Evolutionary conservation across 2,888 invertebrate species (phyloP), one percentile per base, ranked within the genome.

Genomic region (Euclidia mi): DNA sequence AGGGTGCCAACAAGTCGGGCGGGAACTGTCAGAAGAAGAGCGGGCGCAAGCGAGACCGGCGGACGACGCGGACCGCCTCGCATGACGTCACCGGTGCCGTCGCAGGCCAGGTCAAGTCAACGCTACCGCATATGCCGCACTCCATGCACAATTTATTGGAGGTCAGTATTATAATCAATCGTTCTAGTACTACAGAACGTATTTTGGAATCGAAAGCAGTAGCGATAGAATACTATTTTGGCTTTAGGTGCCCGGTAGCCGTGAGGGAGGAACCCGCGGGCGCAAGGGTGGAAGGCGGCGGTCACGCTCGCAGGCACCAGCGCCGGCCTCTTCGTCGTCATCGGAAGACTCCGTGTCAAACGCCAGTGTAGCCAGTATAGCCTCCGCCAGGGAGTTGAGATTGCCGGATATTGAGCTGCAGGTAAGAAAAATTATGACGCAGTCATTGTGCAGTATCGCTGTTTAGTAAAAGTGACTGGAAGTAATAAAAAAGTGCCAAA

Each of bases 101-200:
- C 0, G 14, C 49, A 1, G 49, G 44, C 0, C 56, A 49, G 11
- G 49, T 50, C 34, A 96, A 95, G 77, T 95, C 95, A 0, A 95
- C 95, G 1, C 91, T 95, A 65, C 92, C 94, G 1, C 92, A 94
- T 69, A 89, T 94, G 90, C 94, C 95, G 35, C 94, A 94, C 74
- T 93, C 94, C 0, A 92, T 95, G 89, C 94, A 95, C 60, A 95
- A 95, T 78, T 95, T 96, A 70, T 85, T 96, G 53, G 96, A 96
- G 89, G 95, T 96, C 9, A 66, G 59, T 41, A 7, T 7, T 12
- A 7, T n/a, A n/a, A 32, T 11, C 4, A 25, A 0, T 25, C 7
- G 0, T 1, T 6, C 6, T 25, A 6, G 1, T 25, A 25, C n/a
- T n/a, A n/a, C n/a, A n/a, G n/a, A n/a, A n/a, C n/a, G n/a, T n/a